Percentiles rank a stretch among this genome's conserved stretches.
These are phyloP conservation scores for Mesoligia furuncula DNA, from an alignment of 2,888 invertebrate species.

Conservation along the genomic window DNA sequence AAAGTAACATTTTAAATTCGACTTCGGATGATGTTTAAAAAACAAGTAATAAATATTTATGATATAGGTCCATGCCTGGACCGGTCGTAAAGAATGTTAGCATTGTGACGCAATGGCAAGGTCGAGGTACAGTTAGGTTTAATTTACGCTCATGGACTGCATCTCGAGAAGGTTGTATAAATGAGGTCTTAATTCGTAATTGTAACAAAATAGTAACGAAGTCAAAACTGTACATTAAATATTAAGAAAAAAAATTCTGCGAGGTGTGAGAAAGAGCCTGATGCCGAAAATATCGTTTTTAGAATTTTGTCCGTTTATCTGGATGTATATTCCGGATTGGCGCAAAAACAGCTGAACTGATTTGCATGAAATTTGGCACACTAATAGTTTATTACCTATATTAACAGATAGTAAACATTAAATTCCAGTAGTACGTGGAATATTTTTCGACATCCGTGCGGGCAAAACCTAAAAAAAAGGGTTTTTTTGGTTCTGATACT, in stretches of 20 bases:
- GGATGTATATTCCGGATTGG: too few relatives aligned
- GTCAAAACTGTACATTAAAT: background rate
- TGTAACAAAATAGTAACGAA: background rate
- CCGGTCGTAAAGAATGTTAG: constrained; percentile 56
- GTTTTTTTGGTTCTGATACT: background rate
- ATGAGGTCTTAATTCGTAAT: constrained; percentile 15
- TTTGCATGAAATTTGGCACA: background rate
- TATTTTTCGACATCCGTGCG: too few relatives aligned
- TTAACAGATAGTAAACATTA: background rate
- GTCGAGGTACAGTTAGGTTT: constrained; percentile 48
- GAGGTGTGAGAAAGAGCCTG: background rate
- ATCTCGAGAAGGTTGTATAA: constrained; percentile 30
- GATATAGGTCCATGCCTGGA: constrained; percentile 33
- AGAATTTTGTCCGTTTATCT: too few relatives aligned
- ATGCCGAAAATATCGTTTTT: background rate
- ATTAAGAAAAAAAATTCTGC: background rate
- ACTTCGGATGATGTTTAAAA: constrained; percentile 44
- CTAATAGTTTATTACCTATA: background rate
- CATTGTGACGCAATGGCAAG: constrained; percentile 53
- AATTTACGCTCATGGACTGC: constrained; percentile 43
- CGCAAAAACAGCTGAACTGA: too few relatives aligned
- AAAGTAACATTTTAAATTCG: constrained; percentile 20
- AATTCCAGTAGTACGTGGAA: background rate
- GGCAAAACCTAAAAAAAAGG: background rate
- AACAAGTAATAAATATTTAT: constrained; percentile 56